Percentiles rank a stretch among this genome's conserved stretches.
These are phyloP conservation scores for Emydoidea blandingii DNA, from an alignment of 2,797 vertebrate species.

Conservation along the genomic window DNA sequence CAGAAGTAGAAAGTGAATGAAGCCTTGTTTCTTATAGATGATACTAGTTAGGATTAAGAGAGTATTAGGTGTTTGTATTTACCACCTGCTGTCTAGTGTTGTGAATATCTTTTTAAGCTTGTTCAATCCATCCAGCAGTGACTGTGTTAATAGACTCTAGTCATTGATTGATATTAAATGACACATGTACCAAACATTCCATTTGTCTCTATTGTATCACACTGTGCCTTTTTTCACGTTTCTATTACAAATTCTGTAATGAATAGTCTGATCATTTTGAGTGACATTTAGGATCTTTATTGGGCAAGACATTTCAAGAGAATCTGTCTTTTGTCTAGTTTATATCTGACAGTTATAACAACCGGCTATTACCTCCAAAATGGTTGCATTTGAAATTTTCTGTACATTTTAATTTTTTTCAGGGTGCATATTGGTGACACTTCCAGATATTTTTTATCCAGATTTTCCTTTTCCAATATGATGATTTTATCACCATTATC, in stretches of 20 bases:
- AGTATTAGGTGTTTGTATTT: neutral
- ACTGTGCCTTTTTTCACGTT: constrained; percentile 49
- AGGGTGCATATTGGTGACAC: neutral
- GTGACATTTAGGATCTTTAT: constrained; percentile 65
- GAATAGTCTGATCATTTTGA: constrained; percentile 70
- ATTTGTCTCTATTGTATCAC: constrained; percentile 29
- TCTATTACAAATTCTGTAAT: constrained; percentile 49
- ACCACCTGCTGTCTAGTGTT: neutral
- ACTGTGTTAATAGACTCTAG: constrained; percentile 51
- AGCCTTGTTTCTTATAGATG: neutral
- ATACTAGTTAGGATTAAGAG: neutral
- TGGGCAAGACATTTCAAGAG: constrained; percentile 64
- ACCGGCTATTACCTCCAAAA: constrained; percentile 46
- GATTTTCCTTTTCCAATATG: neutral
- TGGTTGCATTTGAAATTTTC: constrained; percentile 27
- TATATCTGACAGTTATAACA: constrained; percentile 65
- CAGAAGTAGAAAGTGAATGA: neutral
- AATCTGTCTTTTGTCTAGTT: constrained; percentile 57
- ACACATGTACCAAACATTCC: constrained; percentile 39
- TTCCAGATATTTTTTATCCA: constrained; percentile 1
- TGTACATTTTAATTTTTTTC: neutral
- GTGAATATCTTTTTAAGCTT: neutral
- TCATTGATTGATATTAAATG: constrained; percentile 58
- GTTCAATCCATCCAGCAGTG: constrained; percentile 28
- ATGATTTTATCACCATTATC: constrained; percentile 5